Conservation (phyloP, 1,140 invertebrate genomes). For the Pogonomyrmex barbatus region DNA sequence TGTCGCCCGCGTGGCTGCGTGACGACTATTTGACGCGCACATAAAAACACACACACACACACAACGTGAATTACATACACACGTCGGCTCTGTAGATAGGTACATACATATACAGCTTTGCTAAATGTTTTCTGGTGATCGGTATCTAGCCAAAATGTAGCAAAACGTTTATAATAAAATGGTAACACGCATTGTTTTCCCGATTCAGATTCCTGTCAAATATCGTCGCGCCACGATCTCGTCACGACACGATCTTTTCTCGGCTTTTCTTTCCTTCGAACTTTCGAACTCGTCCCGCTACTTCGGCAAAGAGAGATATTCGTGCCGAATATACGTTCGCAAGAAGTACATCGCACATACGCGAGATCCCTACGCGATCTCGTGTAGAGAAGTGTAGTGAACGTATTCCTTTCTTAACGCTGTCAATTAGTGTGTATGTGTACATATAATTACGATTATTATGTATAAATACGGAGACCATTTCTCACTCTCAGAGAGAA, state of each 20-base stretch:
- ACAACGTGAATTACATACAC: conserved; percentile 64
- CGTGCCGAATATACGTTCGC: not conserved
- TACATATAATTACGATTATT: not conserved
- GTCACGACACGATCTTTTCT: conserved; percentile 4
- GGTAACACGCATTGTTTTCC: conserved; percentile 84
- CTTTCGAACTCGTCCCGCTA: not conserved
- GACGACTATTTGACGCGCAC: conserved; percentile 58
- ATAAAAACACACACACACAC: conserved; percentile 47
- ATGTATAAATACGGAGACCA: conserved; percentile 27
- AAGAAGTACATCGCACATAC: not conserved
- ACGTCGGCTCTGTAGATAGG: conserved; percentile 85
- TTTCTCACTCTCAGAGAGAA: conserved; percentile 17
- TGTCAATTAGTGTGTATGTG: conserved; percentile 37
- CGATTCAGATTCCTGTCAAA: conserved; percentile 76
- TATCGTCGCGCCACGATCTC: not conserved
- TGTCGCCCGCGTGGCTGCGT: conserved; percentile 71
- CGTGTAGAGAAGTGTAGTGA: not conserved
- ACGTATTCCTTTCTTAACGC: not conserved
- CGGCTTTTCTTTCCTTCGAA: not conserved
- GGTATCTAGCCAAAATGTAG: conserved; percentile 86
- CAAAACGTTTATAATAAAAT: conserved; percentile 86
- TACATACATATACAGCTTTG: conserved; percentile 84
- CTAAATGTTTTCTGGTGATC: conserved; percentile 86
- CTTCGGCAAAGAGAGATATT: no score
- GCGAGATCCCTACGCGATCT: not conserved